These are phyloP conservation scores for Monochamus saltuarius DNA, from an alignment of 1,140 invertebrate genomes.

Conservation along the genomic window DNA sequence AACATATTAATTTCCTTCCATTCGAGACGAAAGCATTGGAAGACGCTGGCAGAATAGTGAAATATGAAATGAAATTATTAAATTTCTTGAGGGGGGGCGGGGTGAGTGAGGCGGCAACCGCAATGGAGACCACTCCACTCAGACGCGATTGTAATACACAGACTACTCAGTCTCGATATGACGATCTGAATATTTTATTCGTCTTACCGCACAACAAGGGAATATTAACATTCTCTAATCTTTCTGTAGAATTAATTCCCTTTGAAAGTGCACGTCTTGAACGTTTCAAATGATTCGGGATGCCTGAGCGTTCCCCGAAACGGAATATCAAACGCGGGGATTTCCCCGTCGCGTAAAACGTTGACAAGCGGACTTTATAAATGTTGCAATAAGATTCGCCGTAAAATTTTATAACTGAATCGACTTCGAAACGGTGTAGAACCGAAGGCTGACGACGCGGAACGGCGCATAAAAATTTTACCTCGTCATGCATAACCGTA, in stretches of 20 bases:
- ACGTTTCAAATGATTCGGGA: constrained; percentile 20
- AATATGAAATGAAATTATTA: constrained; percentile 19
- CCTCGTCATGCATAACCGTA: too few relatives aligned
- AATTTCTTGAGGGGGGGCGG: constrained; percentile 3
- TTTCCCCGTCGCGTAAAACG: constrained; percentile 12
- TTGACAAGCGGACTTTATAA: neutral
- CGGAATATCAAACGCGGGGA: constrained; percentile 19
- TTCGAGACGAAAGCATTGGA: constrained; percentile 11
- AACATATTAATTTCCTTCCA: constrained; percentile 21
- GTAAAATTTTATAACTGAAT: too few relatives aligned
- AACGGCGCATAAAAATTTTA: too few relatives aligned
- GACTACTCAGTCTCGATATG: constrained; percentile 26
- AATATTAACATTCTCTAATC: constrained; percentile 29
- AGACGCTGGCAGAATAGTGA: neutral
- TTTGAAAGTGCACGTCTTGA: constrained; percentile 27
- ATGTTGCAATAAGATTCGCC: too few relatives aligned
- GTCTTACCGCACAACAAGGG: constrained; percentile 29
- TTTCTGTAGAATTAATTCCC: constrained; percentile 26
- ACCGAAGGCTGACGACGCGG: too few relatives aligned
- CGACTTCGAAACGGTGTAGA: too few relatives aligned
- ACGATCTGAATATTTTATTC: constrained; percentile 29
- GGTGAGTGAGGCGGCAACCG: constrained; percentile 3
- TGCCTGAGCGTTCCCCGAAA: constrained; percentile 15
- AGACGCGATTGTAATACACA: constrained; percentile 25
- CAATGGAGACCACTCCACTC: constrained; percentile 24